These are phyloP conservation scores for Leptocoma aspasia DNA, from an alignment of 2,113 vertebrate genomes.

Conservation along the genomic window DNA sequence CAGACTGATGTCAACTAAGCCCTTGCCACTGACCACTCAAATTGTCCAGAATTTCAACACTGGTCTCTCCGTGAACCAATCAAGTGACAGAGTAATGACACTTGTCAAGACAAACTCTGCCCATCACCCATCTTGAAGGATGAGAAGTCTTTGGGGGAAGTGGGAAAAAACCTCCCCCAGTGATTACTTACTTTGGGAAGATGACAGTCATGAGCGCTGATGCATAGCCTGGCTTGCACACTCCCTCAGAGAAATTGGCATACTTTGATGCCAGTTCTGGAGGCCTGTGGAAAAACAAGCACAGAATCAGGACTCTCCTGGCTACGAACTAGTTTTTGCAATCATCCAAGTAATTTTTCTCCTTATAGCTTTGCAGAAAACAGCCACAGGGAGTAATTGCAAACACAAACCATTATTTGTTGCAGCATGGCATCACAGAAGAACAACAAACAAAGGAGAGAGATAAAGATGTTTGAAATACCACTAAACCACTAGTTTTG, in stretches of 20 bases:
- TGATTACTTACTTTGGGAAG: slow-evolving; percentile 90
- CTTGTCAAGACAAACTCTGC: neutral
- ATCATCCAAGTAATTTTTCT: neutral
- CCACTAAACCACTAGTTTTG: neutral
- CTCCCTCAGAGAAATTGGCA: slow-evolving; percentile 89
- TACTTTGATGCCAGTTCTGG: slow-evolving; percentile 86
- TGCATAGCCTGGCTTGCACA: slow-evolving; percentile 90
- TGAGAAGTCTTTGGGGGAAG: neutral
- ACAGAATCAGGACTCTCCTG: slow-evolving; percentile 35
- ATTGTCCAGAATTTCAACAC: neutral
- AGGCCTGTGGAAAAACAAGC: slow-evolving; percentile 74
- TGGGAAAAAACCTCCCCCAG: neutral
- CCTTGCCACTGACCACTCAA: neutral
- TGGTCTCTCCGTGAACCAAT: fast-evolving
- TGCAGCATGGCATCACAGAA: neutral
- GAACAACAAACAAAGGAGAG: neutral
- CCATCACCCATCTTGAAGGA: neutral
- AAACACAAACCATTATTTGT: neutral
- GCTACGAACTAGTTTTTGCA: neutral
- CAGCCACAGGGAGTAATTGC: neutral
- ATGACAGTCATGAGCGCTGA: slow-evolving; percentile 92
- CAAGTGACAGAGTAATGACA: neutral
- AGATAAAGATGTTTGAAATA: neutral
- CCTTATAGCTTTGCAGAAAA: neutral
- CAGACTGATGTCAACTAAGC: neutral